Conservation (phyloP, 2,113 vertebrate genomes). For the Poicephalus gulielmi region DNA sequence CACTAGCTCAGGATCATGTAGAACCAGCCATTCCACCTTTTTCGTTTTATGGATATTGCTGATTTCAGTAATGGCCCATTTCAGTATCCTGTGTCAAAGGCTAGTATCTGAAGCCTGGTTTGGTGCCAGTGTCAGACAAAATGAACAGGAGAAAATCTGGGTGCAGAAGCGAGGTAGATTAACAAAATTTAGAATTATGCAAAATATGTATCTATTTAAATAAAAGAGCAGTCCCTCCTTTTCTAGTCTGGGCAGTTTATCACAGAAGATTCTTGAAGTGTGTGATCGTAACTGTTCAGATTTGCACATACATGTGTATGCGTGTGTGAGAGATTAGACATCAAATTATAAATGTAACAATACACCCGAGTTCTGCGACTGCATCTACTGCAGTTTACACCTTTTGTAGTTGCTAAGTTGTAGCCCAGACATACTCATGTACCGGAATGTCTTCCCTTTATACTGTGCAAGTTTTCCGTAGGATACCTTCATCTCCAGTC, state of each 20-base stretch:
- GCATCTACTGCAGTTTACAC: background rate
- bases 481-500: background rate
- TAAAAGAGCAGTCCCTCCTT: background rate
- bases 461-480: rapidly evolving
- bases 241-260: background rate
- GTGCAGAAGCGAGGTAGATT: background rate
- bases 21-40: background rate
- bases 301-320: rapidly evolving
- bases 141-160: background rate
- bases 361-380: background rate
- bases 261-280: background rate
- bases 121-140: background rate
- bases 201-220: background rate
- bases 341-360: background rate
- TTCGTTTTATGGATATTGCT: background rate
- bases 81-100: background rate
- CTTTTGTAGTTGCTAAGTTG: background rate
- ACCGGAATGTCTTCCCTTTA: background rate
- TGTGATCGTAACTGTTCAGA: background rate
- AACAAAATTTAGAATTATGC: background rate
- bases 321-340: background rate
- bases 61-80: background rate
- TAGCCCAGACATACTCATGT: rapidly evolving
- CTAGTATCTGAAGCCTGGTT: background rate
- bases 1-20: background rate